Evolutionary conservation across 2,888 invertebrate species (phyloP).

Genomic region (Lumbricus terrestris): DNA sequence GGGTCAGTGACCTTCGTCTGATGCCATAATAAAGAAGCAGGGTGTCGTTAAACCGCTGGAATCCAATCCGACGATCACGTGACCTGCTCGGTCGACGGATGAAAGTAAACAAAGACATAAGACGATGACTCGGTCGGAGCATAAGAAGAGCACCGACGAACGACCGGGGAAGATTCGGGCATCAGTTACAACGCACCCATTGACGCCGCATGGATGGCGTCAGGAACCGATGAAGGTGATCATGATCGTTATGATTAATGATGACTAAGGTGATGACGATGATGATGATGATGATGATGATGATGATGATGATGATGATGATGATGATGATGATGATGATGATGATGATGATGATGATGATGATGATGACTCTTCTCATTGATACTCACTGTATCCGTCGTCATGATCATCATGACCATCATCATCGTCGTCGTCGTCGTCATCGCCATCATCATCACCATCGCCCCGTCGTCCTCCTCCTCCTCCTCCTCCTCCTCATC

Average conservation of each 20-base stretch:
- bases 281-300: background rate
- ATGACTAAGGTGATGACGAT: background rate
- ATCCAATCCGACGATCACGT: too few relatives aligned
- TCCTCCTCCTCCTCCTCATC: too few relatives aligned
- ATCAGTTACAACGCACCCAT: background rate
- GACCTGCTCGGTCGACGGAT: too few relatives aligned
- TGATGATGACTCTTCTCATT: background rate
- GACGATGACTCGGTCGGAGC: background rate
- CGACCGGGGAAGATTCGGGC: background rate
- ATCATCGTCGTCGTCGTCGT: too few relatives aligned
- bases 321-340: background rate
- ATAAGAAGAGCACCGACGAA: background rate
- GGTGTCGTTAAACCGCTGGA: too few relatives aligned
- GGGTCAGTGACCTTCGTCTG: too few relatives aligned
- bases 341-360: background rate
- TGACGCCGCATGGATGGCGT: background rate
- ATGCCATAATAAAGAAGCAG: too few relatives aligned
- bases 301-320: background rate
- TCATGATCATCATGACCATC: too few relatives aligned
- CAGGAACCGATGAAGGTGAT: background rate
- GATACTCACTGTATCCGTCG: too few relatives aligned
- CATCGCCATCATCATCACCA: too few relatives aligned
- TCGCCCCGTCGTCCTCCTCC: too few relatives aligned
- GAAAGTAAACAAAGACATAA: background rate
- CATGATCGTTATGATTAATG: background rate